Evolutionary conservation across 1,140 invertebrate species (phyloP).

Genomic region (Sycophaga agraensis): DNA sequence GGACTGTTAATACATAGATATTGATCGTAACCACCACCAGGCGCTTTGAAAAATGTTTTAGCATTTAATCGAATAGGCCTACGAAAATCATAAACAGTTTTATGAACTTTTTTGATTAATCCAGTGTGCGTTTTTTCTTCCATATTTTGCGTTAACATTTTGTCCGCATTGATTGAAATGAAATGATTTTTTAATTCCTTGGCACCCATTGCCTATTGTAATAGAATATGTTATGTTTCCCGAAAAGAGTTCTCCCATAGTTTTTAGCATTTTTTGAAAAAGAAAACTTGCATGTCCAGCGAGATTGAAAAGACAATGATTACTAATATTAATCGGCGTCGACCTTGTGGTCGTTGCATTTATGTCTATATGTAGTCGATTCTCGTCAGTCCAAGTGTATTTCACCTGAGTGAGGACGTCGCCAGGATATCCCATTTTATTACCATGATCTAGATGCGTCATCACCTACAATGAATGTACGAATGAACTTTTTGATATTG

Average conservation of each 20-base stretch:
- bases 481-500: too few relatives aligned
- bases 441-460: conserved; percentile 58
- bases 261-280: too few relatives aligned
- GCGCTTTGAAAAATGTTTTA: conserved; percentile 51
- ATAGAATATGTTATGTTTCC: too few relatives aligned
- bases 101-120: conserved; percentile 50
- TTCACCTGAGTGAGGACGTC: conserved; percentile 57
- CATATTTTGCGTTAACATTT: conserved; percentile 56
- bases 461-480: conserved; percentile 40
- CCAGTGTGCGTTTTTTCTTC: conserved; percentile 48
- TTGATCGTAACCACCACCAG: conserved; percentile 71
- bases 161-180: conserved; percentile 60
- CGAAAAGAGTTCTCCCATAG: too few relatives aligned
- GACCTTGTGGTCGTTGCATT: conserved; percentile 60
- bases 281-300: conserved; percentile 60
- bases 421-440: conserved; percentile 65
- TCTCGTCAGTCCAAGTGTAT: conserved; percentile 63
- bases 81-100: conserved; percentile 72
- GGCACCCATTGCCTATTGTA: conserved; percentile 42
- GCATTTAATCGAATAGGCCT: conserved; percentile 58
- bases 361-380: conserved; percentile 65
- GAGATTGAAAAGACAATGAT: conserved; percentile 72
- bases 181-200: conserved; percentile 60
- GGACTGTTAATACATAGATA: conserved; percentile 69
- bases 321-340: conserved; percentile 67